A percentile compares a stretch with the other conserved stretches of the same genome.
Evolutionary conservation across 2,797 vertebrate genomes (phyloP).

Genomic region (Mus caroli): DNA sequence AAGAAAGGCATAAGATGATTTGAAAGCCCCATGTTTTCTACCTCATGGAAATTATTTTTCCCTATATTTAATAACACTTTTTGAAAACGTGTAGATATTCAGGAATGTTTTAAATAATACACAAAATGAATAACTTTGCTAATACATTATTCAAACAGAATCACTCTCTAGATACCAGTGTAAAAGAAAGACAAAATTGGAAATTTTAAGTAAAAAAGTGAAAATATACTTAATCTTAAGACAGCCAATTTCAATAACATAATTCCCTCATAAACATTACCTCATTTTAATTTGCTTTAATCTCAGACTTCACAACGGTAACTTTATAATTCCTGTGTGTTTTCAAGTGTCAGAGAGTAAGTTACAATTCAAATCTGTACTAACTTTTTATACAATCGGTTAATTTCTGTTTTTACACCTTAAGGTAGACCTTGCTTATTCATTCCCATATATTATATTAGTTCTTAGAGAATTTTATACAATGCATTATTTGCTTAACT

Average conservation of each 20-base stretch:
- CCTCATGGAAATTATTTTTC: neutral
- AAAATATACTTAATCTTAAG: neutral
- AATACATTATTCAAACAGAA: constrained; percentile 18
- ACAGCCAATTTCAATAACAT: neutral
- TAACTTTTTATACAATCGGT: neutral
- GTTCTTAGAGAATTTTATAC: neutral
- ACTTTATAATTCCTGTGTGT: neutral
- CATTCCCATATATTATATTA: neutral
- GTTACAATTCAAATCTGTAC: neutral
- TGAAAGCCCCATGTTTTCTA: neutral
- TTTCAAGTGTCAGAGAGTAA: neutral
- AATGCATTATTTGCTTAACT: neutral
- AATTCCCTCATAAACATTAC: neutral
- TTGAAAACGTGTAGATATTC: neutral
- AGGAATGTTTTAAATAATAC: neutral
- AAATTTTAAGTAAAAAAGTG: neutral
- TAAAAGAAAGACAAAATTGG: neutral
- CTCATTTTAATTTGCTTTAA: neutral
- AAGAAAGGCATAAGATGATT: neutral
- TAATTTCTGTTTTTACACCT: neutral
- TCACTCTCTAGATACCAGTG: neutral
- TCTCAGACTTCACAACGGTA: neutral
- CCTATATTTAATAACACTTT: neutral
- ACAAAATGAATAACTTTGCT: neutral
- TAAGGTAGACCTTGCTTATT: neutral